Base-by-base conservation (phyloP, 53 echinoderm and acorn worm species). In the Echinometra lucunter region DNA sequence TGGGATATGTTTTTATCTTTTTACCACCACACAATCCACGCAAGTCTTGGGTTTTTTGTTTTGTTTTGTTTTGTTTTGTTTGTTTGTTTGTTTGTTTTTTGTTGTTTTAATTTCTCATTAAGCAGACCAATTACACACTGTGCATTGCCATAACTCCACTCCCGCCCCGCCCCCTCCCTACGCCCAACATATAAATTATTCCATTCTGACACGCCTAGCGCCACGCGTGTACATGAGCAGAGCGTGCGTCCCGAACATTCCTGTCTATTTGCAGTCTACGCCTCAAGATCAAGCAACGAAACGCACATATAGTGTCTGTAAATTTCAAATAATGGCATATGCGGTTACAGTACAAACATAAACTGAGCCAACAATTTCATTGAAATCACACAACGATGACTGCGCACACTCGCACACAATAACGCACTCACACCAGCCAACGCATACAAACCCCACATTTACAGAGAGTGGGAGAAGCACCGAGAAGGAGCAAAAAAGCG, bases 271-370 rank as follows among this genome's bases (percentile, higher is more conserved):
- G 42, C 78, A 35, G 21, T 78, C 78, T 42, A 78, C 78, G 42
- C 78, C 40, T 78, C 35, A 38, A 40, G n/a, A 78, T 42, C 78
- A 78, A 38, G 78, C 38, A 78, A 40, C 78, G 78, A 21, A 78
- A 78, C 78, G 78, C 78, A 78, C 78, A 78, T 78, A 42, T 42
- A 0, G 78, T 78, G 78, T 78, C 38, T 78, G 38, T 21, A 21
- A 21, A 78, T 78, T 40, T 78, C 78, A 78, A 78, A 78, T 40
- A 40, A 90, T 60, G 63, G 40, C 7, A 90, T 57, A 90, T 90
- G 90, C 60, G 90, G 90, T 90, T 90, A 90, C 90, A 90, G 66
- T 25, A 37, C 63, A 90, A 90, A 90, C 63, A 90, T 25, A 60
- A n/a, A 58, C 63, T 58, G 90, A 37, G 90, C 90, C 90, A 90